These are phyloP conservation scores for Calliopsis andreniformis DNA, from an alignment of 1,140 invertebrate species.

Conservation along the genomic window DNA sequence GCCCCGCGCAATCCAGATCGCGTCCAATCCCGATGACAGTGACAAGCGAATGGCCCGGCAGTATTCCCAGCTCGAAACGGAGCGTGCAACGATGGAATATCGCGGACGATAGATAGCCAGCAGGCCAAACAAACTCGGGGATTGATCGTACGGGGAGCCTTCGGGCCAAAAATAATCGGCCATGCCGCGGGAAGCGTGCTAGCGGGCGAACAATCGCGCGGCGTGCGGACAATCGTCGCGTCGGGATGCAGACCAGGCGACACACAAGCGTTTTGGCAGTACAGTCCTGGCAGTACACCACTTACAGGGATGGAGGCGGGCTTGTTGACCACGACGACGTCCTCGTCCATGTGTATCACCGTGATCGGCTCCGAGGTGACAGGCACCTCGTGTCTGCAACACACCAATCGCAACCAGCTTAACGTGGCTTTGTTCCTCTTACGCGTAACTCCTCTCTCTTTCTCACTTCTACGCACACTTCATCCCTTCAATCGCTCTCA, in stretches of 20 bases:
- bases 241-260: conserved; percentile 27
- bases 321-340: conserved; percentile 99
- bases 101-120: not conserved
- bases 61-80: not conserved
- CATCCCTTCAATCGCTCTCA: not conserved
- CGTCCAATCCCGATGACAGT: no score
- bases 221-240: conserved; percentile 16
- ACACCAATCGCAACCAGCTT: conserved; percentile 82
- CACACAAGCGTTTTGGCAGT: conserved; percentile 82
- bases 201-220: conserved; percentile 18
- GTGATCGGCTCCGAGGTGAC: conserved; percentile 96
- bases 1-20: no score
- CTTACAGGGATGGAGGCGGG: conserved; percentile 99
- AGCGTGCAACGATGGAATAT: not conserved
- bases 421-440: conserved; percentile 79
- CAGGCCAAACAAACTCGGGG: not conserved
- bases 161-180: conserved; percentile 14
- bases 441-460: conserved; percentile 31
- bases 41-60: no score
- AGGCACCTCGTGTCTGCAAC: conserved; percentile 98
- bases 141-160: not conserved
- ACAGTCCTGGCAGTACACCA: conserved; percentile 87
- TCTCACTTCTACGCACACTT: not conserved
- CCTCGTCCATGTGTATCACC: conserved; percentile 98
- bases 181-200: conserved; percentile 2